Evolutionary conservation across 2,888 invertebrate genomes (phyloP).

Genomic region (Himalopsyche anomala): DNA sequence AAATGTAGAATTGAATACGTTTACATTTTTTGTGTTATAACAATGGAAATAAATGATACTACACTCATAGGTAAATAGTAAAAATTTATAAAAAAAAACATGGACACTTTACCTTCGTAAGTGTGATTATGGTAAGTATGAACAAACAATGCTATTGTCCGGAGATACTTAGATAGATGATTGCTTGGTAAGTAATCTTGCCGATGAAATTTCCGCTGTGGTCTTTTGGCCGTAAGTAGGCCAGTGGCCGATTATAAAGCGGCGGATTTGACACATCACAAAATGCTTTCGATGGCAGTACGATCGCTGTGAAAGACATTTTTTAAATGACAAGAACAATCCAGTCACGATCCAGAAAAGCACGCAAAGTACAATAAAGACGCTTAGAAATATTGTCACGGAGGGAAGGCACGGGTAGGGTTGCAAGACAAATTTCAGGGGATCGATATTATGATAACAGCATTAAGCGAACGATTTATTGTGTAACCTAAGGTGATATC

Average conservation of each 20-base stretch:
- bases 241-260: conserved; percentile 16
- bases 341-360: conserved; percentile 20
- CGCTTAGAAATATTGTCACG: conserved; percentile 34
- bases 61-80: too few species aligned
- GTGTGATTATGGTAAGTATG: too few species aligned
- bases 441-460: conserved; percentile 43
- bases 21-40: too few species aligned
- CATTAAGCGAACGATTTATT: conserved; percentile 31
- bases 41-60: too few species aligned
- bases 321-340: conserved; percentile 26
- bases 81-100: too few species aligned
- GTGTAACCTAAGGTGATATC: not conserved
- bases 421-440: conserved; percentile 19
- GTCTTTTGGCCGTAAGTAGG: not conserved
- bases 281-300: not conserved
- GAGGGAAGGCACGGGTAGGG: conserved; percentile 6
- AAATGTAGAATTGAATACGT: too few species aligned
- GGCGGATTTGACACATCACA: not conserved
- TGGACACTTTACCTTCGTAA: too few species aligned
- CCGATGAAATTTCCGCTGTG: not conserved
- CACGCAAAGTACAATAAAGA: conserved; percentile 27
- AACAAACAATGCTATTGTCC: too few species aligned
- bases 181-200: not conserved
- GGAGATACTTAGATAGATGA: too few species aligned
- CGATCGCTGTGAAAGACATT: not conserved